Evolutionary conservation across 2,888 invertebrate genomes (phyloP), one percentile per base, ranked within the genome.

Genomic region (Cheilosia variabilis): DNA sequence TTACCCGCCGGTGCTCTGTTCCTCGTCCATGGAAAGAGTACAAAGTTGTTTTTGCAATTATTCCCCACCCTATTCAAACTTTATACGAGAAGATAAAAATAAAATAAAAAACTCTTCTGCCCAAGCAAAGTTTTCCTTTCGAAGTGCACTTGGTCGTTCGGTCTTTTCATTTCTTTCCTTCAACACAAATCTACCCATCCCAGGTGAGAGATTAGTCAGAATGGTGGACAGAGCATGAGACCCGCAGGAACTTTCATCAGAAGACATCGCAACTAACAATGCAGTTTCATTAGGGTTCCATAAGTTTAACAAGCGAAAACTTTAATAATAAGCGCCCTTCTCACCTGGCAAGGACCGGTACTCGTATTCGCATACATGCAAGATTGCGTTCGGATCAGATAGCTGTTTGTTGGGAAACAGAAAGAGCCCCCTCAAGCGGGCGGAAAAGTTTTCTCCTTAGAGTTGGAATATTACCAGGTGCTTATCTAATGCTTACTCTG

Each of bases 301-400:
- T 73, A 65, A 58, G 10, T 45, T 65, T 57, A 68, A 71, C 71
- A 55, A 77, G 58, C 31, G 27, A 62, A 45, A 82, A 82, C 66
- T 78, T 78, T 78, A 82, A 78, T 78, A 78, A 55, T 65, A 63
- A 77, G 47, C 53, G 65, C 27, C 53, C 62, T 60, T 63, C 52
- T 58, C 34, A 19, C 19, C 41, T 69, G 50, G 6, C 47, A 50
- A 43, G 41, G 55, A 27, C 1, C 27, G 27, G 27, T 27, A 27
- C 7, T 31, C 24, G 37, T 37, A 50, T 17, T 9, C 19, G 9
- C 19, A 22, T 47, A 57, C 55, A 65, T 65, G 27, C 6, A 52
- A 41, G 43, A 55, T 24, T 43, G n/a, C 50, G 9, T 31, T 15
- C 17, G 19, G 50, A 50, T 50, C 15, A 47, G 50, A 34, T 50